Conservation (phyloP, 2,113 vertebrate species). For the Oxyura jamaicensis region DNA sequence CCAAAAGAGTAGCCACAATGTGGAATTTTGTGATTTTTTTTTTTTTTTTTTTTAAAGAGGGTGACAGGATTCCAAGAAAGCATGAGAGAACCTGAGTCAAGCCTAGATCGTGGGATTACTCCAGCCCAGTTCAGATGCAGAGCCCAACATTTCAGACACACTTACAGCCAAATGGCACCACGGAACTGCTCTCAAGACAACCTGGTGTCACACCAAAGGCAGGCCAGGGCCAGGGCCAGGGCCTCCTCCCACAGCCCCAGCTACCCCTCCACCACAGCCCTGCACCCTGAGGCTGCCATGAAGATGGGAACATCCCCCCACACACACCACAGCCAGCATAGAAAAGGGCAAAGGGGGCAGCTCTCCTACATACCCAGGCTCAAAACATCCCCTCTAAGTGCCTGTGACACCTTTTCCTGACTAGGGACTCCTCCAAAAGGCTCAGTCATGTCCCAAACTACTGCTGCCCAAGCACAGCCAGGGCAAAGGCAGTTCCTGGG, state of each 20-base stretch:
- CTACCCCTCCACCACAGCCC: fast-evolving
- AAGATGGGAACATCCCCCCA: not conserved
- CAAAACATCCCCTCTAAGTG: not conserved
- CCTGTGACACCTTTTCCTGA: fast-evolving
- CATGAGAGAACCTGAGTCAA: not conserved
- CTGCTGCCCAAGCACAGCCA: not conserved
- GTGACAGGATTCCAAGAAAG: not conserved
- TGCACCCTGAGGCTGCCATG: too few species aligned
- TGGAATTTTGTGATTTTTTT: not conserved
- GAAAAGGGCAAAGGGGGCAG: not conserved
- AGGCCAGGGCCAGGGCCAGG: too few species aligned
- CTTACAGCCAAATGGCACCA: fast-evolving
- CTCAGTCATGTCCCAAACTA: too few species aligned
- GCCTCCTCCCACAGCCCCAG: not conserved
- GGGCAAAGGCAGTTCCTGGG: not conserved
- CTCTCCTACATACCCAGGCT: fast-evolving
- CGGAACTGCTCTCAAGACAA: not conserved
- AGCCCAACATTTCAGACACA: not conserved
- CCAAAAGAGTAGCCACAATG: not conserved
- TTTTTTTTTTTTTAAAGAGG: too few species aligned
- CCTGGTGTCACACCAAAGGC: not conserved
- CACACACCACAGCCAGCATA: fast-evolving
- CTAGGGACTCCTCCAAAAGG: fast-evolving
- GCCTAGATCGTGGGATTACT: fast-evolving
- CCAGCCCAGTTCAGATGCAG: not conserved